A percentile compares a stretch with the other conserved stretches of the same genome.
Conservation (phyloP, 2,888 invertebrate species). For the Drosophila seclusa region DNA sequence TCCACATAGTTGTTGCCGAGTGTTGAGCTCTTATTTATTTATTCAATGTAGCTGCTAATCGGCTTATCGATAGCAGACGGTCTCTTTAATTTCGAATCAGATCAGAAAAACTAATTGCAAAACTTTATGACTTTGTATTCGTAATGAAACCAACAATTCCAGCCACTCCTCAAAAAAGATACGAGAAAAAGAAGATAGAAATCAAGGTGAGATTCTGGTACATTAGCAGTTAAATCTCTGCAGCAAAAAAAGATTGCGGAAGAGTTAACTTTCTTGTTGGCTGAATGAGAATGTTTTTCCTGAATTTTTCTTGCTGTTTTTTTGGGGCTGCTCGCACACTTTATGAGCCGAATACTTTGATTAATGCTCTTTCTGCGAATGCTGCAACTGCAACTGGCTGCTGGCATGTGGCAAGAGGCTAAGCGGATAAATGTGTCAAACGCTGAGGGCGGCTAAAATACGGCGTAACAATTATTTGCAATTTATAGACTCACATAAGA, state of each 20-base stretch:
- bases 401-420: constrained; percentile 33
- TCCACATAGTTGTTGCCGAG: background rate
- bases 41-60: constrained; percentile 31
- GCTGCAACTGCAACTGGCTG: constrained; percentile 12
- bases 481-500: constrained; percentile 45
- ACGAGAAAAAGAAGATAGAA: constrained; percentile 28
- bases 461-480: constrained; percentile 40
- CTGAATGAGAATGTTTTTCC: constrained; percentile 58
- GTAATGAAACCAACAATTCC: constrained; percentile 1
- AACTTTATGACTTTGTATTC: constrained; percentile 5
- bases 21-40: constrained; percentile 28
- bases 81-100: constrained; percentile 5
- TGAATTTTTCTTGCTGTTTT: constrained; percentile 14
- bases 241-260: constrained; percentile 6
- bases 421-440: constrained; percentile 53
- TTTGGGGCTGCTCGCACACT: constrained; percentile 40
- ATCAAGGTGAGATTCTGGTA: constrained; percentile 58
- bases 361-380: constrained; percentile 57
- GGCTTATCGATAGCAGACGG: constrained; percentile 24
- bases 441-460: constrained; percentile 41
- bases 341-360: constrained; percentile 74
- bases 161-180: background rate
- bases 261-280: constrained; percentile 33
- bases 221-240: constrained; percentile 43
- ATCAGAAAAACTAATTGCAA: constrained; percentile 3